Evolutionary conservation across 2,113 vertebrate genomes (phyloP).

Genomic region (Collichthys lucidus): DNA sequence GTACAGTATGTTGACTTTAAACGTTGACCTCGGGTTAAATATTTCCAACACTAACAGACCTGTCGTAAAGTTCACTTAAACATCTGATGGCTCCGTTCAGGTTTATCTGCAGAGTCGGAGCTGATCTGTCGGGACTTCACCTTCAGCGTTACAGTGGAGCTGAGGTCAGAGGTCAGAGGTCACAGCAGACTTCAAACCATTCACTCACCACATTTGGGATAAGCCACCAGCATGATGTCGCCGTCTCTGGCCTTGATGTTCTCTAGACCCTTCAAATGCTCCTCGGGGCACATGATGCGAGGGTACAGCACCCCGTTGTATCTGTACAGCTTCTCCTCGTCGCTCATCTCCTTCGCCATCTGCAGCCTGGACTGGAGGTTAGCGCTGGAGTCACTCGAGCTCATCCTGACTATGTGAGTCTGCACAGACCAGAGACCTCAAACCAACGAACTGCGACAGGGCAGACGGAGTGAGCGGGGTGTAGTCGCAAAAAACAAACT

Average conservation of each 20-base stretch:
- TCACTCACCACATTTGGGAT: slow-evolving; percentile 87
- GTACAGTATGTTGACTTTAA: too few relatives aligned
- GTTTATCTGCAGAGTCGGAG: too few relatives aligned
- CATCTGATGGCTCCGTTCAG: too few relatives aligned
- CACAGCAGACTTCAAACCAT: background rate
- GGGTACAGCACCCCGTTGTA: slow-evolving; percentile 84
- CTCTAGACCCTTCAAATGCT: slow-evolving; percentile 78
- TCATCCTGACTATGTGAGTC: slow-evolving; percentile 21
- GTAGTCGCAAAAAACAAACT: background rate
- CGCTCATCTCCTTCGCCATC: slow-evolving; percentile 24
- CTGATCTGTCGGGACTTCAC: background rate
- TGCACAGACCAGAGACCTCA: background rate
- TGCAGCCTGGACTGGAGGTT: slow-evolving; percentile 22
- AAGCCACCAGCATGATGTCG: slow-evolving; percentile 84
- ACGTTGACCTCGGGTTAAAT: too few relatives aligned
- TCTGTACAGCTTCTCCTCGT: slow-evolving; percentile 80
- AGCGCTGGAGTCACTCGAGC: rapidly evolving
- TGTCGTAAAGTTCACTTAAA: too few relatives aligned
- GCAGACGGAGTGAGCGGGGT: background rate
- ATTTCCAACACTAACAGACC: too few relatives aligned
- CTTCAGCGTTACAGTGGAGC: background rate
- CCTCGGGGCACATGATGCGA: slow-evolving; percentile 66
- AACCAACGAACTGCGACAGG: too few relatives aligned
- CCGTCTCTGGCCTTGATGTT: slow-evolving; percentile 78
- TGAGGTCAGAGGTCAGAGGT: slow-evolving; percentile 42